These are phyloP conservation scores for Tangara arthus DNA, from an alignment of 2,797 vertebrate species.

Conservation along the genomic window DNA sequence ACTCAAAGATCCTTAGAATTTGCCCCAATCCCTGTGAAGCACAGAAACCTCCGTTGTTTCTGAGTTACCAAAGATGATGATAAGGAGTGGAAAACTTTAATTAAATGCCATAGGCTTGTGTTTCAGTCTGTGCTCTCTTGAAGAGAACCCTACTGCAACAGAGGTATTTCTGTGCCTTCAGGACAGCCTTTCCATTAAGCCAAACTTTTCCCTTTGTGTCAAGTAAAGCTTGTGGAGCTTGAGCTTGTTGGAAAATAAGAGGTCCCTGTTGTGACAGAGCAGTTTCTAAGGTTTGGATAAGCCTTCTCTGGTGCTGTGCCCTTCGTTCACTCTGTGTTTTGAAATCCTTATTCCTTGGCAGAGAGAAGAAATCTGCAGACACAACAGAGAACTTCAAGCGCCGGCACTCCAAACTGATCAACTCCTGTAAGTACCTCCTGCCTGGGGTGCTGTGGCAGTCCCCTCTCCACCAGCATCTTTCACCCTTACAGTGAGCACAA, in stretches of 20 bases:
- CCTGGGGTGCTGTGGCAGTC: not conserved
- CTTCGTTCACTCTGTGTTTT: not conserved
- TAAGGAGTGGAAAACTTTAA: not conserved
- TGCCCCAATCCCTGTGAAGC: not conserved
- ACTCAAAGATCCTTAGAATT: not conserved
- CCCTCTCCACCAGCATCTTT: not conserved
- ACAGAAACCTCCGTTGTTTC: not conserved
- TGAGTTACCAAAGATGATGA: not conserved
- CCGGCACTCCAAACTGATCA: conserved; percentile 76
- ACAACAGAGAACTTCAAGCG: conserved; percentile 56
- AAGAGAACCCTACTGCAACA: not conserved
- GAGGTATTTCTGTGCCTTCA: not conserved
- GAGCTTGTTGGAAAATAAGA: not conserved
- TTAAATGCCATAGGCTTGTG: not conserved
- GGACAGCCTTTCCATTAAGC: not conserved
- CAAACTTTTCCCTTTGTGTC: not conserved
- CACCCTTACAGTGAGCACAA: not conserved
- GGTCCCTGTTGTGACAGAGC: not conserved
- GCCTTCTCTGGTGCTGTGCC: not conserved
- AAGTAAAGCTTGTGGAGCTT: not conserved
- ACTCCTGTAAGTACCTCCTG: conserved; percentile 73
- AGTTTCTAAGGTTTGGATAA: not conserved
- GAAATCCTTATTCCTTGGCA: conserved; percentile 18
- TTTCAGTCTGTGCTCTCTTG: not conserved
- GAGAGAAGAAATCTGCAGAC: conserved; percentile 72